Conservation (phyloP, 2,797 vertebrate species). For the Sus cebifrons region DNA sequence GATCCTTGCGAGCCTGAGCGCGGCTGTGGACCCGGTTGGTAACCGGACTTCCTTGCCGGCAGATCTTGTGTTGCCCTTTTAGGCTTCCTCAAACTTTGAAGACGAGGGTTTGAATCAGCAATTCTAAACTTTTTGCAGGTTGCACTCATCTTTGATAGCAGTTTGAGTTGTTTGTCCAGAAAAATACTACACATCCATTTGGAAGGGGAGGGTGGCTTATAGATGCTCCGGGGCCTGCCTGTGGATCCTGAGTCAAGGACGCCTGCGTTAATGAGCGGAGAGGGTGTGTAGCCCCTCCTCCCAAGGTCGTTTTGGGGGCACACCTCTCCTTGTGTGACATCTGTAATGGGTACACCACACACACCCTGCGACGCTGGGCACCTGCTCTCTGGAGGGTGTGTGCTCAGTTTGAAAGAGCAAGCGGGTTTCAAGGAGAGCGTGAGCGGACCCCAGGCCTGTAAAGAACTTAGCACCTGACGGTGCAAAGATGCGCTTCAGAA, state of each 20-base stretch:
- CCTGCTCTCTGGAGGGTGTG: conserved; percentile 28
- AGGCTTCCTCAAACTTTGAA: conserved; percentile 42
- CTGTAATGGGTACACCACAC: background rate
- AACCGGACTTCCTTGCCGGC: background rate
- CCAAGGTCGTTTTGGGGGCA: background rate
- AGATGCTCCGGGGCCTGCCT: background rate
- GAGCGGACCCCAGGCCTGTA: background rate
- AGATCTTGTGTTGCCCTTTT: background rate
- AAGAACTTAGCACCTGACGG: background rate
- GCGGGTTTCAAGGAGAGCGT: background rate
- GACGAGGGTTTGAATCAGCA: conserved; percentile 27
- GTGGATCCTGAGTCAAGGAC: background rate
- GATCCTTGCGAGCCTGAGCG: background rate
- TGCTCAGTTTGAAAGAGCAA: conserved; percentile 7
- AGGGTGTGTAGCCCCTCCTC: background rate
- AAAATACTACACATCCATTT: background rate
- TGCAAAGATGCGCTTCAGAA: conserved; percentile 24
- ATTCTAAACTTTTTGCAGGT: conserved; percentile 28
- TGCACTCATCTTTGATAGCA: background rate
- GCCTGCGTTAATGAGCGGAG: background rate
- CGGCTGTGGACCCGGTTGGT: background rate
- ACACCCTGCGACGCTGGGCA: background rate
- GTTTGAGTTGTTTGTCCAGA: conserved; percentile 50
- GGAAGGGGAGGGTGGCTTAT: background rate
- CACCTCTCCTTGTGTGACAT: background rate